phyloP scores from a whole-genome alignment of 53 echinoderm and acorn worm genomes.

The Echinometra lucunter region DNA sequence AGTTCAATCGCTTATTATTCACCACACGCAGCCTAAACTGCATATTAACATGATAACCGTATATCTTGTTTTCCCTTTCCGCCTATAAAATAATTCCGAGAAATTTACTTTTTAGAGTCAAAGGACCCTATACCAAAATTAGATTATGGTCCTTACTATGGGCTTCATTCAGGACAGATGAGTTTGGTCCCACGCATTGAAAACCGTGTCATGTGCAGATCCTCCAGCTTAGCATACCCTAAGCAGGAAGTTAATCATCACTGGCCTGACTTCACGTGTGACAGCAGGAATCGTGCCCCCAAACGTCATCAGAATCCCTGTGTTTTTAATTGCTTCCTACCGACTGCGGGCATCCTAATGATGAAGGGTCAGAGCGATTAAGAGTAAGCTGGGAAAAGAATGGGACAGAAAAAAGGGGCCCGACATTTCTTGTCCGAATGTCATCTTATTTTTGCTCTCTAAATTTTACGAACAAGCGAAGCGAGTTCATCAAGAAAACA shows the following conservation, averaged over 20 bases:
- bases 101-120: background rate
- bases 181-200: conserved; percentile 3
- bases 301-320: background rate
- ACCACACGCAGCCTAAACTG: background rate
- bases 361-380: background rate
- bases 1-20: background rate
- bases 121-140: background rate
- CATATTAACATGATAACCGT: background rate
- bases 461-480: no score
- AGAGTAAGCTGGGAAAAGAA: background rate
- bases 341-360: background rate
- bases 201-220: conserved; percentile 11
- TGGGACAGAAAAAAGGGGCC: no score
- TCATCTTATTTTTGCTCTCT: no score
- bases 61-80: background rate
- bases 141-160: background rate
- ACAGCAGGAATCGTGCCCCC: background rate
- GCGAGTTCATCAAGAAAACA: no score
- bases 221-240: background rate
- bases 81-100: background rate
- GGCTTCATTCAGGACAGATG: background rate
- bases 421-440: no score
- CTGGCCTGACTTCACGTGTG: background rate
- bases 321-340: background rate
- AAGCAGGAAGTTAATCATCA: conserved; percentile 45